Percentiles rank a stretch among this genome's conserved stretches.
Evolutionary conservation across 1,140 invertebrate species (phyloP).

Genomic region (Physella acuta): DNA sequence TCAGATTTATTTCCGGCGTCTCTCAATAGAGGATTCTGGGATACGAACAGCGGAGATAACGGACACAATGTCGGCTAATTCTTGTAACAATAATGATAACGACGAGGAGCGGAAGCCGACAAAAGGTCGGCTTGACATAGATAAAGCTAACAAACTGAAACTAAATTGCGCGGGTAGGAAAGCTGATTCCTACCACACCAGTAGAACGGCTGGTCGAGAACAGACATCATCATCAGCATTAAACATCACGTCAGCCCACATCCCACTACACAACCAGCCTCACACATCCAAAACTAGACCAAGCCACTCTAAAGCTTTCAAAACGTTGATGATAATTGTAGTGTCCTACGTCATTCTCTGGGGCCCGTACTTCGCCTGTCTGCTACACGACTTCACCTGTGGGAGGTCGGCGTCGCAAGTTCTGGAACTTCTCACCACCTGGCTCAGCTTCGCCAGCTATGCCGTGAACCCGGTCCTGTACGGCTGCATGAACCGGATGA

Average conservation of each 20-base stretch:
- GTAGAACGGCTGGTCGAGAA: neutral
- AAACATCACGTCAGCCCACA: neutral
- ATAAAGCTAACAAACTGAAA: too few species aligned
- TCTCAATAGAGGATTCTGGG: neutral
- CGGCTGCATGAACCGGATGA: constrained; percentile 29
- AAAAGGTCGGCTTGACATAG: neutral
- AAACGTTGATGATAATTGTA: constrained; percentile 28
- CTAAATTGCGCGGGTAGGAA: too few species aligned
- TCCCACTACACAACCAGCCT: neutral
- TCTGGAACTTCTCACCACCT: constrained; percentile 14
- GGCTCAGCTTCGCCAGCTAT: constrained; percentile 29
- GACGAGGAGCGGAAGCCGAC: neutral
- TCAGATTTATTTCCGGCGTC: neutral
- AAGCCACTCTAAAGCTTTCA: constrained; percentile 27
- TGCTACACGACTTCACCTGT: neutral
- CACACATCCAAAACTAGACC: neutral
- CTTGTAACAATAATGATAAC: neutral
- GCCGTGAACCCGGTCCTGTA: constrained; percentile 31
- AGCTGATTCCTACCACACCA: neutral
- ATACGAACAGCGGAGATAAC: neutral
- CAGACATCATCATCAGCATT: neutral
- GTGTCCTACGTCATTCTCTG: constrained; percentile 24
- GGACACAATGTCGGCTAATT: neutral
- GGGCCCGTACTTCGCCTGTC: constrained; percentile 29
- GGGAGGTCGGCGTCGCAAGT: neutral